Conservation (phyloP, 2,888 invertebrate genomes). For the Yponomeuta sedellus region DNA sequence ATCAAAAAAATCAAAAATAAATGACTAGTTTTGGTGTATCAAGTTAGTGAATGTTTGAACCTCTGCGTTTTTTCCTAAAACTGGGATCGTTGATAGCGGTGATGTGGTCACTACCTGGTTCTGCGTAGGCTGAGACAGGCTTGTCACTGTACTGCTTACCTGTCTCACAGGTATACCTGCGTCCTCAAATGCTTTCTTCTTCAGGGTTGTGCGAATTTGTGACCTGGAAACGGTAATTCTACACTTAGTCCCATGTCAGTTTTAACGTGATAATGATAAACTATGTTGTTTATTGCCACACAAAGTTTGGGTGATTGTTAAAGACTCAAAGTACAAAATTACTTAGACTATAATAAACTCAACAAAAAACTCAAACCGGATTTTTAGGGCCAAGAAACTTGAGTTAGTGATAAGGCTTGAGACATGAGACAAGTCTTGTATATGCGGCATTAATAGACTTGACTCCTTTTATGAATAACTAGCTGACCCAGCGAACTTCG, state of each 20-base stretch:
- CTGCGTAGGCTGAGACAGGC: slow-evolving; percentile 40
- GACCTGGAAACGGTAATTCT: slow-evolving; percentile 71
- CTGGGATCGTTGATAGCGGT: slow-evolving; percentile 52
- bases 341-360: no score
- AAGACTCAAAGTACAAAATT: no score
- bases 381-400: no score
- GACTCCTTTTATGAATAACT: no score
- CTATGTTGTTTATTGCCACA: neutral
- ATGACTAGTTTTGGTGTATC: slow-evolving; percentile 21
- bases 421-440: no score
- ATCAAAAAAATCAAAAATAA: slow-evolving; percentile 36
- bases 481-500: no score
- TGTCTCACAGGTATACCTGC: slow-evolving; percentile 86
- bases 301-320: no score
- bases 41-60: slow-evolving; percentile 68
- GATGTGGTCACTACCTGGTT: slow-evolving; percentile 42
- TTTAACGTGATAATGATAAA: no score
- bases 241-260: no score
- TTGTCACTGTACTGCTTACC: slow-evolving; percentile 74
- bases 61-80: slow-evolving; percentile 75
- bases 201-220: slow-evolving; percentile 89
- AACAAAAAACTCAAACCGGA: no score
- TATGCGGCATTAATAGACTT: no score
- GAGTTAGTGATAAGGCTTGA: no score
- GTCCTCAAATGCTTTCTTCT: slow-evolving; percentile 92